phyloP scores from a whole-genome alignment of 2,113 vertebrate genomes.

The Otocyon megalotis region DNA sequence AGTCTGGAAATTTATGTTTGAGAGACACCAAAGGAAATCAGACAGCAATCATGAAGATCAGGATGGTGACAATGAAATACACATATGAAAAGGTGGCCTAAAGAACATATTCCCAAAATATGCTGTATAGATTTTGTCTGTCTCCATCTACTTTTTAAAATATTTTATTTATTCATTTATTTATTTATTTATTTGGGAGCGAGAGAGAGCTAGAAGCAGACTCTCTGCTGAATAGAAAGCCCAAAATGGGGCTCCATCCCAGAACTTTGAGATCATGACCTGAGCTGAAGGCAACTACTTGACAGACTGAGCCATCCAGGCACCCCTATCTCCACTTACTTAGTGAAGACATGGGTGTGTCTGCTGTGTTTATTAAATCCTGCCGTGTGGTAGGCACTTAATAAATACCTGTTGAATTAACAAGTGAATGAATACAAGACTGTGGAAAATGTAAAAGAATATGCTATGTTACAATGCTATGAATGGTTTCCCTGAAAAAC shows the following conservation, averaged over 20 bases:
- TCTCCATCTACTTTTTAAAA: neutral
- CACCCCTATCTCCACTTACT: neutral
- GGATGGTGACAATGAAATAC: neutral
- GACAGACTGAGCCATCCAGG: neutral
- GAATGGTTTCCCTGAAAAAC: neutral
- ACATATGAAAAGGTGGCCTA: neutral
- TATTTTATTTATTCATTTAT: neutral
- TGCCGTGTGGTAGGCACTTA: neutral
- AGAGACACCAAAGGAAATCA: neutral
- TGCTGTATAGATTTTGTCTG: neutral
- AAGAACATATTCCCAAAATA: neutral
- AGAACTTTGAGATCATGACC: neutral
- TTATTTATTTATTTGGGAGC: neutral
- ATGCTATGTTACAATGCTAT: neutral
- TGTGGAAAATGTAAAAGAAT: neutral
- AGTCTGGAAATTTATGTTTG: neutral
- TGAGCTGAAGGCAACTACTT: neutral
- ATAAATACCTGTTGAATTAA: constrained; percentile 12
- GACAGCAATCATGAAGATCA: neutral
- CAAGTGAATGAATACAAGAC: neutral
- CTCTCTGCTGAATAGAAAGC: neutral
- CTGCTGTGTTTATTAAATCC: neutral
- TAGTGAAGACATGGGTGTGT: neutral
- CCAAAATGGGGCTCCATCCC: neutral
- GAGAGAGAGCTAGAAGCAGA: neutral